Base-by-base conservation (phyloP, 2,113 vertebrate species). In the Chionis minor region DNA sequence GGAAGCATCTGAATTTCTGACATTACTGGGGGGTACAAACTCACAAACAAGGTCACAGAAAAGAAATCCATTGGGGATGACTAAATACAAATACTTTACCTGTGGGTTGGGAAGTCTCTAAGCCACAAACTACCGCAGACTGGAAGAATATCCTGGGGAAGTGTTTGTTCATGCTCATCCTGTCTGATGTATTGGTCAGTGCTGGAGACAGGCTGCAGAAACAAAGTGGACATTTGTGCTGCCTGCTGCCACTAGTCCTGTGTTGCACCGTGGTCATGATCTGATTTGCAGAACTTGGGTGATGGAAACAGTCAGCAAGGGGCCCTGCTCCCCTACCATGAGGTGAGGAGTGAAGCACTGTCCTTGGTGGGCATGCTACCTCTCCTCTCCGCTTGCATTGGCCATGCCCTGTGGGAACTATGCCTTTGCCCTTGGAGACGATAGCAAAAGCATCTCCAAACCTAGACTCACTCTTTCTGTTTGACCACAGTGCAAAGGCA, bases 391-490 rank as follows among this genome's bases (percentile, higher is more conserved):
- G 12, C 70, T 88, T 58, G 33, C 61, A 10, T 19, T 49, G 61
- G 40, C 35, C 30, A 6, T 47, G 35, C 6, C 42, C 28, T 42
- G 93, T 93, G 97, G 98, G 98, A 98, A 20, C 33, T 65, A 84
- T 90, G 12, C 10, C 23, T 94, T 96, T 98, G 98, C 97, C 96
- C 98, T 96, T 97, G 96, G 98, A 99, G 98, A 98, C 99, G 98
- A 98, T 97, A 97, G 98, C 98, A 99, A 98, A 98, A 98, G 97
- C 98, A 98, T 97, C 98, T 98, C 98, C 42, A 81, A 9, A 58
- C 38, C 51, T 54, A 77, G 30, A 14, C 17, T n/a, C 11, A 8
- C 4, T 12, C 17, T 65, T 58, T 35, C 42, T 74, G 30, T 59
- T 77, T 8, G 2, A 38, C 22, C 26, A 42, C 17, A 45, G 54